These are phyloP conservation scores for Perca flavescens DNA, from an alignment of 2,113 vertebrate species.

Conservation along the genomic window DNA sequence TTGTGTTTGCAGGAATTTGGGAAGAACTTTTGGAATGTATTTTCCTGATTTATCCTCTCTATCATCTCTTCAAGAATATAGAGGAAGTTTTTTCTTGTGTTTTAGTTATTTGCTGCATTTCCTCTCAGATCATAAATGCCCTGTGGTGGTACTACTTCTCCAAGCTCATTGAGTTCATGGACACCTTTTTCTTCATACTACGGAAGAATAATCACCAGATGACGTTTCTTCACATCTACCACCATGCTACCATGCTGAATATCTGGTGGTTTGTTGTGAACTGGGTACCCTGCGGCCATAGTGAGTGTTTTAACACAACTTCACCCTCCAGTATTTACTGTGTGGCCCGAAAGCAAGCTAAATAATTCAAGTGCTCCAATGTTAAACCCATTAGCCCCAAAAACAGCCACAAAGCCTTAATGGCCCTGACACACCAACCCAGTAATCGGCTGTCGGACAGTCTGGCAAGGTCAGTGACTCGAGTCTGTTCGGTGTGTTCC, in stretches of 20 bases:
- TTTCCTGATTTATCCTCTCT: not conserved
- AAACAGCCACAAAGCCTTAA: conserved; percentile 21
- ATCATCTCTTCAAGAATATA: not conserved
- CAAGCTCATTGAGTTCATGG: conserved; percentile 98
- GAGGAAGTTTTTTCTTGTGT: not conserved
- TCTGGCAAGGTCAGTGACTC: no score
- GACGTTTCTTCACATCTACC: conserved; percentile 95
- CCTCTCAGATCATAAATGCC: conserved; percentile 88
- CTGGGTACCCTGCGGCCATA: conserved; percentile 97
- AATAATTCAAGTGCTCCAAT: conserved; percentile 65
- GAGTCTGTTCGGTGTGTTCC: no score
- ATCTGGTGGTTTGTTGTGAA: conserved; percentile 99
- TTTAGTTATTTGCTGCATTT: not conserved
- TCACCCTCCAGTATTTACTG: conserved; percentile 38
- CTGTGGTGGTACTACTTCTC: conserved; percentile 99
- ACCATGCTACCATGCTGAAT: conserved; percentile 94
- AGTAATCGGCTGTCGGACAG: no score
- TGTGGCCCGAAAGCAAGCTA: conserved; percentile 21
- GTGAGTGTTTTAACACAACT: conserved; percentile 86
- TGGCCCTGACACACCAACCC: no score
- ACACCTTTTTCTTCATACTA: conserved; percentile 98
- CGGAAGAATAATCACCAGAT: conserved; percentile 98
- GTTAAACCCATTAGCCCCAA: conserved; percentile 46
- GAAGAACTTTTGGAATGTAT: not conserved
- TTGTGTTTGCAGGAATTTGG: no score